These are phyloP conservation scores for Brachyistius frenatus DNA, from an alignment of 2,113 vertebrate genomes.

Conservation along the genomic window DNA sequence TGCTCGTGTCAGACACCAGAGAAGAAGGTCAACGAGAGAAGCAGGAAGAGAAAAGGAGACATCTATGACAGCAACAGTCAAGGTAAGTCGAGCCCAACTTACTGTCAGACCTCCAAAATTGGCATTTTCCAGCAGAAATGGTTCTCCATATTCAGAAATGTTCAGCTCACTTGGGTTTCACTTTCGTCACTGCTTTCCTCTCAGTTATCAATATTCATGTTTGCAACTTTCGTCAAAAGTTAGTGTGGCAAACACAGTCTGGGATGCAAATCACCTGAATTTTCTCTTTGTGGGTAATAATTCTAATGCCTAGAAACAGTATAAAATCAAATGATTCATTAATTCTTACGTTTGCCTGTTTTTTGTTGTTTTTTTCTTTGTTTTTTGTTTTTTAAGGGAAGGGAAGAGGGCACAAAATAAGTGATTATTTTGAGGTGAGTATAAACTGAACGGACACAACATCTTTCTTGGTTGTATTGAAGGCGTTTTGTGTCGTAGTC, in stretches of 20 bases:
- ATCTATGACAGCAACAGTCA: constrained; percentile 89
- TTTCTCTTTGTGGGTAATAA: no score
- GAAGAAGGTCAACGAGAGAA: constrained; percentile 93
- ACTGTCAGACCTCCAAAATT: not conserved
- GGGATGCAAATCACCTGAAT: no score
- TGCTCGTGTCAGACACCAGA: constrained; percentile 88
- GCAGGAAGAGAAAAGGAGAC: constrained; percentile 94
- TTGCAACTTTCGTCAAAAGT: no score
- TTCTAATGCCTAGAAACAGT: no score
- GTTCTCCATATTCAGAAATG: not conserved
- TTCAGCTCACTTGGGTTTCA: not conserved
- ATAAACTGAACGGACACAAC: not conserved
- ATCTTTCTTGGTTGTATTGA: not conserved
- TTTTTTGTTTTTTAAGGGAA: constrained; percentile 86
- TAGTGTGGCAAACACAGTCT: no score
- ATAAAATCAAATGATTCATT: not conserved
- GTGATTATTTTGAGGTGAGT: constrained; percentile 97
- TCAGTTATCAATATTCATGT: not conserved
- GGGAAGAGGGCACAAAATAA: constrained; percentile 94
- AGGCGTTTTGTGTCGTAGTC: not conserved
- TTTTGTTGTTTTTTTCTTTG: not conserved
- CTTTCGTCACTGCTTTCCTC: not conserved
- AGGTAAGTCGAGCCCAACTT: constrained; percentile 79
- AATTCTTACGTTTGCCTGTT: not conserved
- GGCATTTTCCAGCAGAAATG: not conserved